Conservation (phyloP, 1,140 invertebrate genomes). For the Drosophila cardini region DNA sequence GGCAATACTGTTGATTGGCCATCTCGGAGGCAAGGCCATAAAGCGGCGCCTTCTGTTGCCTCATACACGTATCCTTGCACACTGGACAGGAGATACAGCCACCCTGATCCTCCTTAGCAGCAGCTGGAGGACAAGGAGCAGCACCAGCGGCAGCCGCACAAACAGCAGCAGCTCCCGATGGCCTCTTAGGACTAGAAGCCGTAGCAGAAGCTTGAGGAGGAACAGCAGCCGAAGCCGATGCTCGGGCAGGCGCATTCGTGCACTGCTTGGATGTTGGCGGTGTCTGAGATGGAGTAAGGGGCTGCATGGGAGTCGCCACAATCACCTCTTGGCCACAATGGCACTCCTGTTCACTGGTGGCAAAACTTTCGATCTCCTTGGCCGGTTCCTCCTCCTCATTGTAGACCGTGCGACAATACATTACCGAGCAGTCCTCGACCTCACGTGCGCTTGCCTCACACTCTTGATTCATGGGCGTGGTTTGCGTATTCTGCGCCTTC, state of each 20-base stretch:
- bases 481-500: background rate
- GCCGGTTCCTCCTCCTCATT: background rate
- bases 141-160: no score
- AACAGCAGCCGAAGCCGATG: background rate
- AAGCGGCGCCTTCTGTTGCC: background rate
- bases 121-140: background rate
- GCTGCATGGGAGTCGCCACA: background rate
- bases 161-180: background rate
- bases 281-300: background rate
- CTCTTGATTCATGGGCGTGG: background rate
- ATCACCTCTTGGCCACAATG: background rate
- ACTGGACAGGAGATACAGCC: background rate
- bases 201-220: background rate
- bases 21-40: background rate
- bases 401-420: slow-evolving; percentile 10
- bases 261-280: background rate
- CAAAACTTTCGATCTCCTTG: slow-evolving; percentile 3
- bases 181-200: background rate
- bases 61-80: background rate
- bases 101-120: background rate
- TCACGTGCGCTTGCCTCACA: background rate
- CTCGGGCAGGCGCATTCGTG: background rate
- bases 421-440: slow-evolving; percentile 1
- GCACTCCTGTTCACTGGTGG: slow-evolving; percentile 10
- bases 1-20: background rate